Evolutionary conservation across 2,797 vertebrate species (phyloP).

Genomic region (Tokudaia tokunoshimensis): DNA sequence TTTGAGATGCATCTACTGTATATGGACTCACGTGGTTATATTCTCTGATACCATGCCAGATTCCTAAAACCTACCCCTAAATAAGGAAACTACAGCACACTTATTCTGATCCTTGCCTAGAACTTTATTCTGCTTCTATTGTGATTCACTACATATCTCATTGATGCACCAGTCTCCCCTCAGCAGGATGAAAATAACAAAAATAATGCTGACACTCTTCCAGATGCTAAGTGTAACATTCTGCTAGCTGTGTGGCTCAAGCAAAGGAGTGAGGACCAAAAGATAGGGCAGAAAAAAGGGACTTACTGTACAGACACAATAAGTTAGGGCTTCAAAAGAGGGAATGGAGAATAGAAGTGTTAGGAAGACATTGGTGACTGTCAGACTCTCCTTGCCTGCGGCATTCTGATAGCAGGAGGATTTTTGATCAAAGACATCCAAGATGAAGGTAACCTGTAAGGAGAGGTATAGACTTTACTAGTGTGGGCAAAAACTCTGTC

Average conservation of each 20-base stretch:
- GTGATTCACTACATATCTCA: background rate
- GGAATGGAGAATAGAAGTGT: background rate
- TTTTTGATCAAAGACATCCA: slow-evolving; percentile 67
- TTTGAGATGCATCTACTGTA: background rate
- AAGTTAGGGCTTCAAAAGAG: slow-evolving; percentile 55
- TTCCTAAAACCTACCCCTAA: background rate
- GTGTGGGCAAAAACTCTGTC: slow-evolving; percentile 27
- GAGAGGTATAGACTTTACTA: background rate
- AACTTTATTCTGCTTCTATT: background rate
- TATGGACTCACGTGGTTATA: background rate
- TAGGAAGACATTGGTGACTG: slow-evolving; percentile 55
- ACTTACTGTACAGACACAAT: background rate
- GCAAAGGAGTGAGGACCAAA: background rate
- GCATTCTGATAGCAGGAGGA: slow-evolving; percentile 15
- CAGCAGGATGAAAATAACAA: background rate
- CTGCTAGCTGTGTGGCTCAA: background rate
- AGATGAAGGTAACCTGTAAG: slow-evolving; percentile 33
- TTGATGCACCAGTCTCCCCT: background rate
- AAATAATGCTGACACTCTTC: slow-evolving; percentile 15
- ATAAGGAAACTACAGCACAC: background rate
- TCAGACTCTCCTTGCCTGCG: slow-evolving; percentile 48
- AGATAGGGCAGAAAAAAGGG: slow-evolving; percentile 37
- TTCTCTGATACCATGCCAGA: background rate
- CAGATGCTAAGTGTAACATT: slow-evolving; percentile 4
- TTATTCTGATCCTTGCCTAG: background rate